Evolutionary conservation across 92 coral and sea anemone species (phyloP), one percentile per base, ranked within the genome.

Genomic region (Parazoanthus swiftii): DNA sequence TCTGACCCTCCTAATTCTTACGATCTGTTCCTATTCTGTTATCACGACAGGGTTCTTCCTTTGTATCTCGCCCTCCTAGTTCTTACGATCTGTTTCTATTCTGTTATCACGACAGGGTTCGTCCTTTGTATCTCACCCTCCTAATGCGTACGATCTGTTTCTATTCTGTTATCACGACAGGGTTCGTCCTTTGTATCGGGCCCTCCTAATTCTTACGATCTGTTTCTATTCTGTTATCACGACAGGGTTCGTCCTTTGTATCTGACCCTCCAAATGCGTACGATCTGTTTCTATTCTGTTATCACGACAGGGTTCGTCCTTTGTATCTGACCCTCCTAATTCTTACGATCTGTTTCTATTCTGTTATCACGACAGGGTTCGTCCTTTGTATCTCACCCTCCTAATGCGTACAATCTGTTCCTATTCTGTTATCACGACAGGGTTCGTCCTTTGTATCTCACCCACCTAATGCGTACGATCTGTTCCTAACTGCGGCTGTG

Each of bases 401-500:
- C 50, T 46, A 46, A 51, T 51, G 58, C 3, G 11, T 13, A 51
- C 58, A 18, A 13, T 51, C 58, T 51, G 58, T 13, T 51, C 16
- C 58, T 51, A 51, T 51, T 51, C 58, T 51, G 58, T 51, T 63
- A 20, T 63, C 68, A 63, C 68, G 25, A 63, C 73, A 95, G 98
- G 99, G 98, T n/a, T 97, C 99, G 25, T 86, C 94, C 74, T 95
- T 82, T 75, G 93, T 92, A 18, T 92, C 99, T 2, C 98, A 95
- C 85, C 95, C 99, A 15, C 86, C 99, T 14, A 93, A 91, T 77
- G 92, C 98, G 11, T 97, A 95, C 82, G 98, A 97, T 70, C 90
- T 97, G 16, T 97, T 97, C 82, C 88, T 95, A 68, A 97, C 99
- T 39, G 97, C 96, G 39, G 98, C 99, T 39, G 95, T 94, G 72